phyloP scores from a whole-genome alignment of 2,113 vertebrate genomes.

The Enhydra lutris region DNA sequence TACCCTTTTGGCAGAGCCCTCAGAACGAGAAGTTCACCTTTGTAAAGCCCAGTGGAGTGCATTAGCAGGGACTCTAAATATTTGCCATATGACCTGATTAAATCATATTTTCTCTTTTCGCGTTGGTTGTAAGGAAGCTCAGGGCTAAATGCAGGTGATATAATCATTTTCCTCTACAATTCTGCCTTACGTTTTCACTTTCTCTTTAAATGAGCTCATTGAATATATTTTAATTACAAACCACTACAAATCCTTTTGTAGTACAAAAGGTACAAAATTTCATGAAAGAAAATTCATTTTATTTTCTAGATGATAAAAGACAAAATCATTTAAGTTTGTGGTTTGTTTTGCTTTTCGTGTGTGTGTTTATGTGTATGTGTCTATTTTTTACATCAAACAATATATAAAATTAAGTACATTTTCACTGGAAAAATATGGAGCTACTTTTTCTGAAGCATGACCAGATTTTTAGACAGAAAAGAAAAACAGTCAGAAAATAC shows the following conservation, averaged over 20 bases:
- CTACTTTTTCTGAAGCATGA: neutral
- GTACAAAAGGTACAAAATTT: neutral
- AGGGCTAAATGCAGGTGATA: neutral
- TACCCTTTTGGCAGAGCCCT: neutral
- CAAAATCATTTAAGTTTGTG: neutral
- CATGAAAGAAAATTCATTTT: slow-evolving; percentile 27
- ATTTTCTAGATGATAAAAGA: slow-evolving; percentile 47
- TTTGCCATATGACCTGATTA: neutral
- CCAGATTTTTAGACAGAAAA: neutral
- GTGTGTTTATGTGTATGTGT: neutral
- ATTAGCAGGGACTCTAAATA: neutral
- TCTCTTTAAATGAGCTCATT: slow-evolving; percentile 16
- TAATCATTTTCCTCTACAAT: slow-evolving; percentile 24
- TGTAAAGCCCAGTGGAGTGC: neutral
- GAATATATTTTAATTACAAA: slow-evolving; percentile 56
- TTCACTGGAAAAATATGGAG: neutral
- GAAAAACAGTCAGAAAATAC: slow-evolving; percentile 6
- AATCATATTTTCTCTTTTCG: slow-evolving; percentile 19
- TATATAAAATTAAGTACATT: slow-evolving; percentile 36
- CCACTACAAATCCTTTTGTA: neutral
- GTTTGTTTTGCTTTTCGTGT: neutral
- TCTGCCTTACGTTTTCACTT: slow-evolving; percentile 16
- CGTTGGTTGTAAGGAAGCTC: neutral
- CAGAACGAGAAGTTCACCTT: neutral
- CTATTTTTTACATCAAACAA: neutral